Percentiles rank a stretch among this genome's conserved stretches.
Conservation (phyloP, 2,888 invertebrate genomes). For the Ischnura elegans region DNA sequence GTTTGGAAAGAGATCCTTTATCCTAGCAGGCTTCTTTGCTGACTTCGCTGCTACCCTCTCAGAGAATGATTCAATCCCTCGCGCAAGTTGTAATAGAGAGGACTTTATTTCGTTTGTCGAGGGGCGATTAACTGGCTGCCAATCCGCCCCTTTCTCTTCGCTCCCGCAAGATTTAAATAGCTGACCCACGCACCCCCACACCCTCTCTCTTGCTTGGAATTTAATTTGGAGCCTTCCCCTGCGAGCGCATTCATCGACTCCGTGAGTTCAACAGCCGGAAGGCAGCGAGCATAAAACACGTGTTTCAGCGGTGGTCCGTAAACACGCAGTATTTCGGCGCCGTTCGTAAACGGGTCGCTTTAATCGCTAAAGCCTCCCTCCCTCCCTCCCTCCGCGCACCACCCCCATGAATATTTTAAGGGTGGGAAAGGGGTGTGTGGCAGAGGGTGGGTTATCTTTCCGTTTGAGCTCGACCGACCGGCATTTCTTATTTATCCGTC, state of each 20-base stretch:
- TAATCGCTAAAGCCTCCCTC: conserved; percentile 6
- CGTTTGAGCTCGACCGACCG: not conserved
- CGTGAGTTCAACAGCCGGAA: not conserved
- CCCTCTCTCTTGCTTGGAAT: not conserved
- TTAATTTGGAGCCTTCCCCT: not conserved
- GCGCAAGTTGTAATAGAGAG: not conserved
- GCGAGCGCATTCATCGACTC: not conserved
- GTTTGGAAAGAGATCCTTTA: not conserved
- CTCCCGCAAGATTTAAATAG: conserved; percentile 14
- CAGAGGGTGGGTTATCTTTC: not conserved
- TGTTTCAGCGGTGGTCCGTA: not conserved
- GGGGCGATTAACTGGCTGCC: not conserved
- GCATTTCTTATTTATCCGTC: conserved; percentile 8
- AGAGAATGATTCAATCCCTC: not conserved
- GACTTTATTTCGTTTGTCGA: not conserved
- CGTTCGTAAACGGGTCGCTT: not conserved
- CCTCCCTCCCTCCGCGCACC: not conserved
- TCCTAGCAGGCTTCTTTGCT: not conserved
- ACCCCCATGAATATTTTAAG: not conserved
- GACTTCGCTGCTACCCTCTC: not conserved
- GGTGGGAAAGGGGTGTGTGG: no score
- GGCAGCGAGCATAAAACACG: not conserved
- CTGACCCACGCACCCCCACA: not conserved
- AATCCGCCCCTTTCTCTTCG: not conserved
- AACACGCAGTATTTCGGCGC: not conserved